phyloP scores from a whole-genome alignment of 1,140 invertebrate species.

The Achroia grisella region DNA sequence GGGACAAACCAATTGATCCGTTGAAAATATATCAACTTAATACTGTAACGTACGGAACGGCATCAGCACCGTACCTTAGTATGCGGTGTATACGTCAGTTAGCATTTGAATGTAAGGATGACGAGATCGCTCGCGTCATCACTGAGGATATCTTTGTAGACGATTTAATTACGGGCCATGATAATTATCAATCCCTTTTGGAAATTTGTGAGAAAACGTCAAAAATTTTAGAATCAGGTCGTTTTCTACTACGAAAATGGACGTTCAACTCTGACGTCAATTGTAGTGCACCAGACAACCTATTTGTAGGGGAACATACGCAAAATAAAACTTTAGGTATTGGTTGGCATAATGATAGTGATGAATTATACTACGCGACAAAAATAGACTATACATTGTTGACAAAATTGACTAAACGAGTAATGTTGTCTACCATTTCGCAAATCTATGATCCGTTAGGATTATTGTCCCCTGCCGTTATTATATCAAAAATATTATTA shows the following conservation, averaged over 20 bases:
- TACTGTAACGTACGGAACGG: slow-evolving; percentile 14
- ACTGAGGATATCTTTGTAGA: slow-evolving; percentile 16
- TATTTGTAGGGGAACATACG: slow-evolving; percentile 12
- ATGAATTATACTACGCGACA: too few species aligned
- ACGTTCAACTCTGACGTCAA: slow-evolving; percentile 13
- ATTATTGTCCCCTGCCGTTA: too few species aligned
- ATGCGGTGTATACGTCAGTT: slow-evolving; percentile 20
- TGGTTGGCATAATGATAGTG: too few species aligned
- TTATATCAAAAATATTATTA: too few species aligned
- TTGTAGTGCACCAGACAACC: slow-evolving; percentile 1
- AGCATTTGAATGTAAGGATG: slow-evolving; percentile 13
- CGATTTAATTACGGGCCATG: slow-evolving; percentile 16
- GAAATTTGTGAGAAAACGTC: slow-evolving; percentile 12
- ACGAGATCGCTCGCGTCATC: slow-evolving; percentile 4
- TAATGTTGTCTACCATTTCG: too few species aligned
- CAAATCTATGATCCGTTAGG: too few species aligned
- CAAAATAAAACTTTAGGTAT: slow-evolving; percentile 6
- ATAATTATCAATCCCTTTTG: slow-evolving; percentile 12
- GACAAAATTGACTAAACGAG: too few species aligned
- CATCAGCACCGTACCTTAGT: slow-evolving; percentile 20
- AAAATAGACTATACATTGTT: too few species aligned
- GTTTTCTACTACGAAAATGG: slow-evolving; percentile 22
- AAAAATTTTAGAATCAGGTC: slow-evolving; percentile 13
- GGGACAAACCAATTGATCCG: not conserved
- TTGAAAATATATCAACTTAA: slow-evolving; percentile 3